These are phyloP conservation scores for Drosophila albomicans DNA, from an alignment of 1,140 invertebrate species.

Conservation along the genomic window DNA sequence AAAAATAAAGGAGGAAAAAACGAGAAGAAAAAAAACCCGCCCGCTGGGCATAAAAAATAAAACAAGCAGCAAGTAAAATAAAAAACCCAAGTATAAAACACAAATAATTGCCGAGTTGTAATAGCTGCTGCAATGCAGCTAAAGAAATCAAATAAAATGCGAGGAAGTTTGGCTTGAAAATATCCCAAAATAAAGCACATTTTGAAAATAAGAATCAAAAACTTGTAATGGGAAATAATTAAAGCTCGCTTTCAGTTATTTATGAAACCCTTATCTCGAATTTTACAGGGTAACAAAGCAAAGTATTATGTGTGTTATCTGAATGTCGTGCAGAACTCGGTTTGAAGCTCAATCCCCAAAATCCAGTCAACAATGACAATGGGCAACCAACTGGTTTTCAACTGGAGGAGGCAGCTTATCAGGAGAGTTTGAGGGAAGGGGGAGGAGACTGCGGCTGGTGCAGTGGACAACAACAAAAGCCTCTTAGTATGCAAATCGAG, in stretches of 20 bases:
- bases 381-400: conserved; percentile 37
- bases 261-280: background rate
- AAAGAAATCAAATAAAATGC: conserved; percentile 30
- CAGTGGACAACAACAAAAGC: conserved; percentile 63
- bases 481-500: conserved; percentile 80
- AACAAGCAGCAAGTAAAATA: conserved; percentile 1
- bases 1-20: conserved; percentile 13
- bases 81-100: conserved; percentile 18
- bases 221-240: no score
- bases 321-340: conserved; percentile 5
- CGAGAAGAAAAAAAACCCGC: background rate
- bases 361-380: conserved; percentile 33
- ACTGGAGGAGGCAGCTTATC: background rate
- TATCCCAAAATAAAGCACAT: no score
- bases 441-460: background rate
- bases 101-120: conserved; percentile 41
- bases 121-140: conserved; percentile 54
- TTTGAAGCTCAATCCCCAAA: conserved; percentile 22
- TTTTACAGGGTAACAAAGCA: conserved; percentile 53
- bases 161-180: background rate
- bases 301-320: conserved; percentile 72
- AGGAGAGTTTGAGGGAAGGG: background rate
- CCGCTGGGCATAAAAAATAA: background rate
- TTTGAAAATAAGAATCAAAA: no score
- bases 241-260: background rate